Conservation (phyloP, 1,140 invertebrate genomes). For the Temnothorax nylanderi region DNA sequence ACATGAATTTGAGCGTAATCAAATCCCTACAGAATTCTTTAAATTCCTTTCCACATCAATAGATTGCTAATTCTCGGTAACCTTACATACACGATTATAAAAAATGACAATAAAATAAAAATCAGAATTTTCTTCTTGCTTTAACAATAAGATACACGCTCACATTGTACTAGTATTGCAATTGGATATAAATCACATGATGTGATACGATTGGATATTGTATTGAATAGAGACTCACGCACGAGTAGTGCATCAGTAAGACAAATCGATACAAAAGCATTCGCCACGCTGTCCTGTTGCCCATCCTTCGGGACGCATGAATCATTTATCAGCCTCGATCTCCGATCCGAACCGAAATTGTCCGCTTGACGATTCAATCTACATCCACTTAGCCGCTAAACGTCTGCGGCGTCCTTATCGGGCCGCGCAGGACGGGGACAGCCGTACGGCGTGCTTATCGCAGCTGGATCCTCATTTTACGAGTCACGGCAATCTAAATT, state of each 20-base stretch:
- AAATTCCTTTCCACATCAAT: background rate
- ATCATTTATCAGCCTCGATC: conserved; percentile 57
- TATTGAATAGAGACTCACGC: background rate
- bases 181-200: conserved; percentile 17
- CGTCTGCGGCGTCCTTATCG: conserved; percentile 58
- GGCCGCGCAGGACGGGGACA: background rate
- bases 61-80: background rate
- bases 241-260: conserved; percentile 3
- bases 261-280: conserved; percentile 46
- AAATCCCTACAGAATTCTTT: background rate
- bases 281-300: conserved; percentile 12
- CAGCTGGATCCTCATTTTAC: conserved; percentile 60
- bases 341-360: conserved; percentile 55
- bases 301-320: conserved; percentile 37
- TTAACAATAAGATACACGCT: background rate
- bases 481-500: conserved; percentile 67
- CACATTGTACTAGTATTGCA: background rate
- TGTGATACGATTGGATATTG: background rate
- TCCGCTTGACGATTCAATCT: conserved; percentile 63
- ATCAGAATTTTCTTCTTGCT: background rate
- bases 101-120: background rate
- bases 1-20: background rate
- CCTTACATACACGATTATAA: background rate
- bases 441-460: conserved; percentile 35
- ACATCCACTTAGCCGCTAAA: conserved; percentile 49